phyloP scores from a whole-genome alignment of 2,113 vertebrate genomes.

The Callipepla squamata region DNA sequence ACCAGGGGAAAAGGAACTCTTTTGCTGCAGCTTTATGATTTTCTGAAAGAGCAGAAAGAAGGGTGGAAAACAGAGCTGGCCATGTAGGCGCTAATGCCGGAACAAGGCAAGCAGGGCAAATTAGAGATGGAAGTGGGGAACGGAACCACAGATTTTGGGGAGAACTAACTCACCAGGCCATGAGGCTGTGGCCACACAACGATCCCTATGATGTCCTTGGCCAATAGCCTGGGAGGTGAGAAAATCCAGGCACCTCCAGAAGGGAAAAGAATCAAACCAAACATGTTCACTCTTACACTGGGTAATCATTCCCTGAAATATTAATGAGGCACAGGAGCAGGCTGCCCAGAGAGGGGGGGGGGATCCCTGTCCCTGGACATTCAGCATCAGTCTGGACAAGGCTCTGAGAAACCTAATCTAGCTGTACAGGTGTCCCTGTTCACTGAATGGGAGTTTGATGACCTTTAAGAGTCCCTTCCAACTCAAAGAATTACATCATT shows the following conservation, averaged over 20 bases:
- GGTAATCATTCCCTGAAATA: not conserved
- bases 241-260: not conserved
- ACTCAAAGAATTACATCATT: too few species aligned
- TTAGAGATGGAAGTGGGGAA: not conserved
- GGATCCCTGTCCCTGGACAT: too few species aligned
- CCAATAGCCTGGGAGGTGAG: not conserved
- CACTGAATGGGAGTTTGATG: too few species aligned
- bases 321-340: too few species aligned
- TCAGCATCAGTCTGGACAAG: too few species aligned
- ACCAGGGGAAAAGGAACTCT: not conserved
- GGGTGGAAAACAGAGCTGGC: not conserved
- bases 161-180: not conserved
- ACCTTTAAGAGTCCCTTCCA: too few species aligned
- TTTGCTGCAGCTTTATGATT: not conserved
- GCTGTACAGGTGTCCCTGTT: too few species aligned
- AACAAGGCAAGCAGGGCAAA: not conserved
- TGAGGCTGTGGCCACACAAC: not conserved
- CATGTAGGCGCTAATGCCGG: not conserved
- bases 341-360: too few species aligned
- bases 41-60: slow-evolving; percentile 14
- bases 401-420: too few species aligned
- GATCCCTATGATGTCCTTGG: not conserved
- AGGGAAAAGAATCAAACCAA: slow-evolving; percentile 4
- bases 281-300: not conserved
- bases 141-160: not conserved